phyloP scores from a whole-genome alignment of 2,113 vertebrate genomes.

The human region GRCh38 chr1:204647001-204647500 shows the following conservation, averaged over 20 bases:
- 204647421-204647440: constrained; percentile 74
- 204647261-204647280: constrained; percentile 71
- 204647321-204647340: neutral
- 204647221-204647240: constrained; percentile 38
- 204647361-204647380: constrained; percentile 81
- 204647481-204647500: constrained; percentile 62
- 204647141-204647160: neutral
- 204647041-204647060: neutral
- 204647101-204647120: neutral
- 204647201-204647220: neutral
- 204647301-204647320: constrained; percentile 50
- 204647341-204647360: constrained; percentile 75
- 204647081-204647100: neutral
- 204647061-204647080: too few species aligned
- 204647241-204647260: constrained; percentile 67
- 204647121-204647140: neutral
- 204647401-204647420: constrained; percentile 83
- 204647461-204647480: constrained; percentile 59
- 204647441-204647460: constrained; percentile 52
- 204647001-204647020: neutral
- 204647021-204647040: rapidly evolving
- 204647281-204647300: constrained; percentile 48
- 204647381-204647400: constrained; percentile 81
- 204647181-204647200: neutral
- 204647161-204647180: neutral